Evolutionary conservation across 37 sponge, comb jelly and placozoan genomes (phyloP), one percentile per base, ranked within the genome.

Genomic region (Halichondria panicea): DNA sequence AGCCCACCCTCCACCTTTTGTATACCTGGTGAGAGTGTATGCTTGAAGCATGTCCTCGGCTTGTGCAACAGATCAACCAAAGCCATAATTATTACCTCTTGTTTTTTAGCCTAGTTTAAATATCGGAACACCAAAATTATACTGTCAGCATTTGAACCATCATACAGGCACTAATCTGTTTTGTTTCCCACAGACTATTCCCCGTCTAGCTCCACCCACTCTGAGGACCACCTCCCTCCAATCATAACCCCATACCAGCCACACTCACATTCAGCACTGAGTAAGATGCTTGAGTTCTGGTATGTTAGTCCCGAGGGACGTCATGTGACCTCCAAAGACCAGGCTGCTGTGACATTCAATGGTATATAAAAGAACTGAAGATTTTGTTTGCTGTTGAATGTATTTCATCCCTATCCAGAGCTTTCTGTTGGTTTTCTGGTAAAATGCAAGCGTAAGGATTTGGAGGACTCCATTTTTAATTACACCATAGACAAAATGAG

Each of bases 261-360:
- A 25, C 64, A 45, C 0, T 66, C 1, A 39, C 2, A 4, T 3
- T 55, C 56, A 55, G 7, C 3, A 25, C 56, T 6, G 43, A 35
- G 41, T n/a, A n/a, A n/a, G n/a, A n/a, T n/a, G 1, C 62, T 68
- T 34, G 0, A 19, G 34, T 81, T 81, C 64, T 77, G 83, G 76
- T 88, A 88, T 59, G 72, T 88, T 40, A 68, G 71, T 40, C 18
- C 44, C 31, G 70, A 76, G 19, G 88, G 73, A 31, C 76, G 70
- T 3, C 56, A 54, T 36, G 88, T 88, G 36, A 21, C 19, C 11
- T 54, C 55, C 27, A 88, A 88, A 39, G 82, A 88, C 78, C 55
- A 81, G 64, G 88, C 88, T 36, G 78, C 72, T 30, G 77, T 81
- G 24, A 77, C 82, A 27, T 78, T 81, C 50, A 63, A 81, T 59